These are phyloP conservation scores for Orthonychiurus folsomi DNA, from an alignment of 2,888 invertebrate genomes.

Conservation along the genomic window DNA sequence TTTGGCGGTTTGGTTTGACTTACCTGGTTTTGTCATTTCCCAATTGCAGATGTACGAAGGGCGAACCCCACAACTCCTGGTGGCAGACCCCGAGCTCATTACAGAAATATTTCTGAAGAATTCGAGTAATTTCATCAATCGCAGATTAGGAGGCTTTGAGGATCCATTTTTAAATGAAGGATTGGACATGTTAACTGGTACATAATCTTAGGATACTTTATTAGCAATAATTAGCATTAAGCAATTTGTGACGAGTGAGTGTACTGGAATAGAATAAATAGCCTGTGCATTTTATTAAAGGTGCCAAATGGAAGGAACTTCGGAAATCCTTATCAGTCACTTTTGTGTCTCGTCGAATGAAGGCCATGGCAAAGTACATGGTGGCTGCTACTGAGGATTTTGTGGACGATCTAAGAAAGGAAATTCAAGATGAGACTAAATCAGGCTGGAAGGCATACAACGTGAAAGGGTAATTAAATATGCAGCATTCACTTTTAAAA, in stretches of 20 bases:
- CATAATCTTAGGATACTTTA: no score
- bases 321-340: neutral
- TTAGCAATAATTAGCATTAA: no score
- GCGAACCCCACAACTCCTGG: constrained; percentile 12
- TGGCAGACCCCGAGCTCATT: constrained; percentile 27
- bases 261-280: no score
- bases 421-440: neutral
- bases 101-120: constrained; percentile 27
- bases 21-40: neutral
- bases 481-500: no score
- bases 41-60: constrained; percentile 11
- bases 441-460: neutral
- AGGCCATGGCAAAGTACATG: neutral
- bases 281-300: no score
- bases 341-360: neutral
- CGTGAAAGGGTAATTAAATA: neutral
- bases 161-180: constrained; percentile 4
- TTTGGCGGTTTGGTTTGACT: neutral
- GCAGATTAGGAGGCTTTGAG: neutral
- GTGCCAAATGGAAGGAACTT: neutral
- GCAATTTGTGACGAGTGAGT: no score
- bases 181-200: constrained; percentile 5
- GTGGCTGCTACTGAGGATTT: neutral
- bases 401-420: neutral
- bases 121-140: constrained; percentile 21